Base-by-base conservation (phyloP, 2,113 vertebrate genomes). In the Oncorhynchus mykiss region DNA sequence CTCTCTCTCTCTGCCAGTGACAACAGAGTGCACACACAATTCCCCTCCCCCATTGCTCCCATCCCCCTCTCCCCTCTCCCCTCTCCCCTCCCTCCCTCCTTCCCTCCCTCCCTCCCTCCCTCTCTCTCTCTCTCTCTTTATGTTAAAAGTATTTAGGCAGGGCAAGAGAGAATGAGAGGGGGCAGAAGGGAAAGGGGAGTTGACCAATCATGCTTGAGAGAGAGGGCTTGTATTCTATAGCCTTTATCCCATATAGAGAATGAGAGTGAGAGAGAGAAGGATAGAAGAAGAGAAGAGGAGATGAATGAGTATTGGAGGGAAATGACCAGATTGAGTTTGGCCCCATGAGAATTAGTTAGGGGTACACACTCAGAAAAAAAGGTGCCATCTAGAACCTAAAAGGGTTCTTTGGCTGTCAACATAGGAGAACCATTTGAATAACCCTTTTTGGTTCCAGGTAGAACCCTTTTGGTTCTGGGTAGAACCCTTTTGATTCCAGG, bases 101-200 rank as follows among this genome's bases (percentile, higher is more conserved):
- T 29, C 29, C 4, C 25, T 27, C 25, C 0, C 75, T 81, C 83
- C 86, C 86, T 86, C 85, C 88, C 89, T 93, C 75, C 80, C 83
- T 87, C 86, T 86, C 85, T 87, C 86, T 86, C 85, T 89, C 83
- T 87, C 86, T 86, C 85, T 89, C 89, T 93, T 92, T 92, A 92
- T 92, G 90, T 88, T 91, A 89, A 91, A 94, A 92, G 90, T 92
- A 92, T 93, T 93, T 93, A 92, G 91, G 90, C 90, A 89, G 83
- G 80, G 82, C 72, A 76, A 75, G 77, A 65, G 71, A 60, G 65
- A 59, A 25, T 29, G 57, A 45, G 69, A 54, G 60, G 67, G 87
- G 84, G 84, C 80, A 81, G 82, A 84, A 84, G 73, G 83, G 71
- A 65, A 76, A 75, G 75, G 82, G 80, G 70, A 78, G 84, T 74